Conservation (phyloP, 2,888 invertebrate genomes). For the Metalampra italica region DNA sequence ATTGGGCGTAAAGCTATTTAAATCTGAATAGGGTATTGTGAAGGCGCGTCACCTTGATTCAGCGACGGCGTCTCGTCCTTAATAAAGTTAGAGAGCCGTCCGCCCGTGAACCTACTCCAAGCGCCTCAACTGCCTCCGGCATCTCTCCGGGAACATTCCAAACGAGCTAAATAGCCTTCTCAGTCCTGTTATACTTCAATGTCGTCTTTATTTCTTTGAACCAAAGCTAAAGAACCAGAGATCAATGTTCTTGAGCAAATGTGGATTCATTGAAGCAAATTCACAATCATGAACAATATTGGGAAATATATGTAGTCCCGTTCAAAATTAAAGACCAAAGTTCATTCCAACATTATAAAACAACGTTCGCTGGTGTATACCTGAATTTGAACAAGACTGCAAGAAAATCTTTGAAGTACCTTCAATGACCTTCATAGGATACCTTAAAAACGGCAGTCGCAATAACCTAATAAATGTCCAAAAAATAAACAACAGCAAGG, state of each 20-base stretch:
- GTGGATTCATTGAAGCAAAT: not conserved
- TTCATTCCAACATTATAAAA: too few relatives aligned
- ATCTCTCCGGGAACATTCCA: constrained; percentile 45
- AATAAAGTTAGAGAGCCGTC: constrained; percentile 71
- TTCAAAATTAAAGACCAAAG: too few relatives aligned
- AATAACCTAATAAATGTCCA: not conserved
- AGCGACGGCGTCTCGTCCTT: constrained; percentile 59
- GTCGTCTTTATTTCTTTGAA: constrained; percentile 38
- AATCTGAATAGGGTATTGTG: constrained; percentile 77
- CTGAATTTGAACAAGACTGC: too few relatives aligned
- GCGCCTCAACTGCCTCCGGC: constrained; percentile 20
- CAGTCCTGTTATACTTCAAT: constrained; percentile 39
- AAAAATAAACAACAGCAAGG: constrained; percentile 12
- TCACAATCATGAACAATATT: not conserved
- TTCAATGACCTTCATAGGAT: too few relatives aligned
- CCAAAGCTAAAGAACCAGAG: constrained; percentile 14
- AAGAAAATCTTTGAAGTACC: too few relatives aligned
- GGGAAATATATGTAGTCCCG: too few relatives aligned
- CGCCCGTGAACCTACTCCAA: constrained; percentile 44
- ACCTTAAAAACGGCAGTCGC: too few relatives aligned
- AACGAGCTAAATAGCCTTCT: constrained; percentile 49
- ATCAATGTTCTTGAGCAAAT: not conserved
- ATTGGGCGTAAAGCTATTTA: constrained; percentile 78
- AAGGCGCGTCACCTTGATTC: constrained; percentile 74
- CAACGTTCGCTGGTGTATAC: too few relatives aligned